Percentiles rank a stretch among this genome's conserved stretches.
Evolutionary conservation across 2,113 vertebrate species (phyloP).

Genomic region (Trogon melanurus): DNA sequence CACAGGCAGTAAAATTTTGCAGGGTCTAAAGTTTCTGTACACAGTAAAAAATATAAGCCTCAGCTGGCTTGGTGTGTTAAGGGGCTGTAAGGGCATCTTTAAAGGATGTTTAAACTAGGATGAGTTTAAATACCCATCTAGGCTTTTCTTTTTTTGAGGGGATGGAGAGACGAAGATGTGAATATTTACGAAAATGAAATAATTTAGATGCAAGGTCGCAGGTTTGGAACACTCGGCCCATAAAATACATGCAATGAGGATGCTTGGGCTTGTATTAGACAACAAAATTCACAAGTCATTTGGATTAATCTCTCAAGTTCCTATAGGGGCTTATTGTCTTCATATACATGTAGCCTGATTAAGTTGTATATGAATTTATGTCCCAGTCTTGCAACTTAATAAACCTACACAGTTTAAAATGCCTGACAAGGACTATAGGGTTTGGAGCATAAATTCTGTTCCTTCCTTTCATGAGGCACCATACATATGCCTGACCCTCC

Average conservation of each 20-base stretch:
- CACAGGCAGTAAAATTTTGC: background rate
- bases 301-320: background rate
- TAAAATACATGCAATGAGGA: background rate
- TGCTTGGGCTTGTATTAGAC: background rate
- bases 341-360: background rate
- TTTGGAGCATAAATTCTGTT: background rate
- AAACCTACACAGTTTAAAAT: background rate
- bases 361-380: background rate
- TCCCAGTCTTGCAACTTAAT: background rate
- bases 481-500: background rate
- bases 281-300: background rate
- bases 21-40: background rate
- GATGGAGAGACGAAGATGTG: background rate
- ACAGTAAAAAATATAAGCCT: background rate
- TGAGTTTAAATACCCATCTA: background rate
- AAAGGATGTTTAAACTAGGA: background rate
- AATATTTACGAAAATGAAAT: slow-evolving; percentile 7
- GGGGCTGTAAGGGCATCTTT: background rate
- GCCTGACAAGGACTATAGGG: background rate
- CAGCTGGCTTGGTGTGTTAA: background rate
- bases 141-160: background rate
- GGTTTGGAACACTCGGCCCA: background rate
- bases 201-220: background rate
- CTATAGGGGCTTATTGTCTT: background rate
- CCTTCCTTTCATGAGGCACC: background rate